These are phyloP conservation scores for Gadus chalcogrammus DNA, from an alignment of 2,113 vertebrate species.

Conservation along the genomic window DNA sequence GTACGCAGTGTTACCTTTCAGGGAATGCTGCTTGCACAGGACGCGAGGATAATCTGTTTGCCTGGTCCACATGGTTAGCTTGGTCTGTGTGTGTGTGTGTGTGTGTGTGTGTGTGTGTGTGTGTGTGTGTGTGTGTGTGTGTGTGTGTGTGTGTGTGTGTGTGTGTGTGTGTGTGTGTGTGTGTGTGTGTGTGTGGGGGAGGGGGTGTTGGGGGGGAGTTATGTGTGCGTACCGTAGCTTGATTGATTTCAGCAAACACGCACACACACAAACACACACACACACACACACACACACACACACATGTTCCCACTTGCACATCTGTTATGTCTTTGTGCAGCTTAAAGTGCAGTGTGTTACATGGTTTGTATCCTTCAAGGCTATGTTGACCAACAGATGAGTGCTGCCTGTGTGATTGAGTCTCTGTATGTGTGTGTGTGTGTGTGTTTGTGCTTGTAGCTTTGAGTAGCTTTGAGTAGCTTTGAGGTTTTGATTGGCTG, in stretches of 20 bases:
- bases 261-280: no score
- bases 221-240: not conserved
- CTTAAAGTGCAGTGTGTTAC: no score
- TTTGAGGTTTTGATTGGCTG: not conserved
- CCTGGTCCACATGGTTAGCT: not conserved
- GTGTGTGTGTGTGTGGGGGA: not conserved
- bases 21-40: not conserved
- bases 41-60: constrained; percentile 1
- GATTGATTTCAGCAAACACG: not conserved
- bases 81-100: constrained; percentile 1
- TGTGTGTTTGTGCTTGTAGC: not conserved
- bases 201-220: not conserved
- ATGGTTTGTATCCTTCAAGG: no score
- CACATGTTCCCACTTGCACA: no score
- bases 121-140: constrained; percentile 4
- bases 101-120: constrained; percentile 5
- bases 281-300: no score
- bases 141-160: constrained; percentile 7
- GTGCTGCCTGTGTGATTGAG: not conserved
- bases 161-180: constrained; percentile 7
- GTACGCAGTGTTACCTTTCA: not conserved
- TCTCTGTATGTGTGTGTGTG: not conserved
- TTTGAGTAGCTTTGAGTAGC: no score
- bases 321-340: no score
- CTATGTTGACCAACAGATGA: no score